A percentile compares a stretch with the other conserved stretches of the same genome.
Evolutionary conservation across 2,888 invertebrate species (phyloP).

Genomic region (Cephonodes hylas): DNA sequence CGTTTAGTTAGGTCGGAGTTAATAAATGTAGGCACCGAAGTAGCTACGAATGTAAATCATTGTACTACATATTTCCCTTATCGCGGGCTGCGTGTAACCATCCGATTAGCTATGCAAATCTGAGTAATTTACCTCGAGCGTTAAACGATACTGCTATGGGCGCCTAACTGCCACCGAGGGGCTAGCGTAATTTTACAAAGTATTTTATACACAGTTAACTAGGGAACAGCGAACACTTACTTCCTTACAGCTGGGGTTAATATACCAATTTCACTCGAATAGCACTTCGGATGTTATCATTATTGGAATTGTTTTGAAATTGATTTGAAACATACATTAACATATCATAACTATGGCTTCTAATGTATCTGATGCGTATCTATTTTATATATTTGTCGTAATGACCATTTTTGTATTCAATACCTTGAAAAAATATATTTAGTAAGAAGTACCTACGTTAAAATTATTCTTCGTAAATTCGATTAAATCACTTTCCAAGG

Average conservation of each 20-base stretch:
- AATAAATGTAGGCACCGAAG: conserved; percentile 45
- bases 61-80: conserved; percentile 54
- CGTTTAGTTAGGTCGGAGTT: conserved; percentile 42
- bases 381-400: too few species aligned
- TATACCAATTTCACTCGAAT: neutral
- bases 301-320: neutral
- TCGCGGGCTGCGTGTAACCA: conserved; percentile 50
- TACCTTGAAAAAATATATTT: too few species aligned
- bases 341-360: too few species aligned
- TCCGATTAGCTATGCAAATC: conserved; percentile 67
- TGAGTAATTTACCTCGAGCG: conserved; percentile 44
- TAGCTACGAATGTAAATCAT: conserved; percentile 53
- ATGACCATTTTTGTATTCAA: too few species aligned
- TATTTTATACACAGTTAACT: conserved; percentile 6
- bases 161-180: conserved; percentile 6
- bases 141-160: conserved; percentile 41
- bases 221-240: neutral
- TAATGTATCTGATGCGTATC: too few species aligned
- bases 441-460: too few species aligned
- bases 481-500: conserved; percentile 7
- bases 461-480: conserved; percentile 40
- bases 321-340: too few species aligned
- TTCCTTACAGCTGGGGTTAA: neutral
- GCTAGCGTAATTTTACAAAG: conserved; percentile 4
- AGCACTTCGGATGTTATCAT: neutral